Conservation (phyloP, 2,797 vertebrate genomes). For the Spinus pinus region DNA sequence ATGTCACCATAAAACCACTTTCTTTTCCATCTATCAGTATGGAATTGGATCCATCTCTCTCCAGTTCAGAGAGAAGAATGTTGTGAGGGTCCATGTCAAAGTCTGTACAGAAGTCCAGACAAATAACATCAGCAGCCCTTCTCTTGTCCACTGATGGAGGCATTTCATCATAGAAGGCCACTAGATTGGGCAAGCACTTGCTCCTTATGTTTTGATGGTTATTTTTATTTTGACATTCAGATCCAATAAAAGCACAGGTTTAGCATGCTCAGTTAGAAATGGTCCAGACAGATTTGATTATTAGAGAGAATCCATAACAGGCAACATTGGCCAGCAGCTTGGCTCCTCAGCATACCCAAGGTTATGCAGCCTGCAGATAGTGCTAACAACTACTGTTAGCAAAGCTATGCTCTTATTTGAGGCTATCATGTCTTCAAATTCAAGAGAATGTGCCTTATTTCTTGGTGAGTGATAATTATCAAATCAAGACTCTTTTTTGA, state of each 20-base stretch:
- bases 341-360: neutral
- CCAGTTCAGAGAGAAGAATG: neutral
- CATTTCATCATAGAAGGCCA: neutral
- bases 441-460: neutral
- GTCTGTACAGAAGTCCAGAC: neutral
- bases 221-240: neutral
- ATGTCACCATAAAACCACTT: neutral
- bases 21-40: neutral
- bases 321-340: neutral
- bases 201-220: neutral
- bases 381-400: neutral
- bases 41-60: neutral
- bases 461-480: neutral
- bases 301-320: neutral
- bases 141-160: neutral
- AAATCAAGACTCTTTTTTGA: neutral
- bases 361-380: neutral
- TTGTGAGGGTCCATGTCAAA: neutral
- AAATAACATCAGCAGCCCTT: neutral
- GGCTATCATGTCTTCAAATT: neutral
- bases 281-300: rapidly evolving
- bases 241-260: neutral
- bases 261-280: neutral
- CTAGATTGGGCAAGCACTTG: neutral
- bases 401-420: neutral